Percentiles rank a stretch among this genome's conserved stretches.
These are phyloP conservation scores for Leptopilina syphax DNA, from an alignment of 2,888 invertebrate species.

Conservation along the genomic window DNA sequence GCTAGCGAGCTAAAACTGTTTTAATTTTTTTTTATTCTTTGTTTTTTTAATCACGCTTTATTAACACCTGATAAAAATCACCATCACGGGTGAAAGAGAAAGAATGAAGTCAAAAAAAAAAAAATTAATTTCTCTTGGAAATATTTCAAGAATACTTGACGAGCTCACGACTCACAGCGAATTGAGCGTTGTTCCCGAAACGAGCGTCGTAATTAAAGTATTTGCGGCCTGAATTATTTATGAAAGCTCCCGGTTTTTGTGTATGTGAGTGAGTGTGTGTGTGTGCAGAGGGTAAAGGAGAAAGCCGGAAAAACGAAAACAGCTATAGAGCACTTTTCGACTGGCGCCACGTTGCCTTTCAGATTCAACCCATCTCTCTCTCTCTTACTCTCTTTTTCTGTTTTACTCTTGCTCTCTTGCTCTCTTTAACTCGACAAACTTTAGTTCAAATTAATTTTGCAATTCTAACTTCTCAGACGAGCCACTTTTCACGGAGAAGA, in stretches of 20 bases:
- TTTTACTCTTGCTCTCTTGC: too few relatives aligned
- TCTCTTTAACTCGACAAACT: slow-evolving; percentile 56
- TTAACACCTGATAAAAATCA: too few relatives aligned
- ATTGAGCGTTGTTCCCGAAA: slow-evolving; percentile 40
- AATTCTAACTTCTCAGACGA: slow-evolving; percentile 62
- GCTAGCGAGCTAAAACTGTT: too few relatives aligned
- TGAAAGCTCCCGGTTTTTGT: slow-evolving; percentile 51
- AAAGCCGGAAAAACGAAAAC: slow-evolving; percentile 36
- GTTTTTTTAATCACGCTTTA: too few relatives aligned
- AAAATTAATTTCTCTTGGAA: too few relatives aligned
- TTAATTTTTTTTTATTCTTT: too few relatives aligned
- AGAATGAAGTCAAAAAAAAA: too few relatives aligned
- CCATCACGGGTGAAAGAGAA: too few relatives aligned
- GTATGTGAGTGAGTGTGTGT: too few relatives aligned
- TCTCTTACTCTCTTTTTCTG: too few relatives aligned
- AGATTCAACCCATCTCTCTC: slow-evolving; percentile 21
- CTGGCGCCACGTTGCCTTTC: slow-evolving; percentile 29
- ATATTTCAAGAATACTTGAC: background rate
- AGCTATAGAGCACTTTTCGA: slow-evolving; percentile 32
- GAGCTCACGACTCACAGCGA: slow-evolving; percentile 7
- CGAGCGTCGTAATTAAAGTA: slow-evolving; percentile 65
- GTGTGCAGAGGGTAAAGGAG: slow-evolving; percentile 33
- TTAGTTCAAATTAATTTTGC: slow-evolving; percentile 68
- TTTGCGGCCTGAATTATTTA: slow-evolving; percentile 68
- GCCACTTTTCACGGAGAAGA: slow-evolving; percentile 13